Conservation (phyloP, 1,140 invertebrate species). For the Hyphantria cunea region DNA sequence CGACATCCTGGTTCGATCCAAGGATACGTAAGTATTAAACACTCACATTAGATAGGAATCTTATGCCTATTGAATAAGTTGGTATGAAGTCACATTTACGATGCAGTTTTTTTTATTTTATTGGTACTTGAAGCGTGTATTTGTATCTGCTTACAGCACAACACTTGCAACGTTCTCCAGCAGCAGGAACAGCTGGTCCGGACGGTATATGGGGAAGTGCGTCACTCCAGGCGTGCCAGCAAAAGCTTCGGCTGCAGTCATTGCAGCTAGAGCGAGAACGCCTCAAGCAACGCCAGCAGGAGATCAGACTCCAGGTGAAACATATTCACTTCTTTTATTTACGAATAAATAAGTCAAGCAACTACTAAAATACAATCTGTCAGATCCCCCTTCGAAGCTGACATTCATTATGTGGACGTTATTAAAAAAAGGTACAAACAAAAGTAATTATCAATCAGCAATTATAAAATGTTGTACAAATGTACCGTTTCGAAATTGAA, state of each 20-base stretch:
- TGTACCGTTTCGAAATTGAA: no score
- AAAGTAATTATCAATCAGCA: no score
- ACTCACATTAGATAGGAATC: slow-evolving; percentile 7
- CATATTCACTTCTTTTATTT: no score
- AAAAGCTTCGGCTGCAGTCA: slow-evolving; percentile 90
- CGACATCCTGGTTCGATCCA: slow-evolving; percentile 98
- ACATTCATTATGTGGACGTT: no score
- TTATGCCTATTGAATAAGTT: neutral
- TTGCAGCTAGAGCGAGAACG: slow-evolving; percentile 93
- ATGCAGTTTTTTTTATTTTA: no score
- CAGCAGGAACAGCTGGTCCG: slow-evolving; percentile 82
- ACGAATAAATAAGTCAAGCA: no score
- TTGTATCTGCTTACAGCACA: slow-evolving; percentile 80
- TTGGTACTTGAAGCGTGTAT: neutral
- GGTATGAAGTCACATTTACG: neutral
- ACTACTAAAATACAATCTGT: no score
- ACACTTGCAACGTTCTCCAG: slow-evolving; percentile 87
- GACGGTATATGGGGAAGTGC: slow-evolving; percentile 82
- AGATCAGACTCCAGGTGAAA: slow-evolving; percentile 91
- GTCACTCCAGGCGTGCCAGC: slow-evolving; percentile 87
- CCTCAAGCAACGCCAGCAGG: slow-evolving; percentile 92
- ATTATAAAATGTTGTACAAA: no score
- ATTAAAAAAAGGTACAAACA: no score
- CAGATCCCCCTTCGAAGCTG: no score
- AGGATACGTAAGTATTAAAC: slow-evolving; percentile 91